Conservation (phyloP, 2,888 invertebrate genomes). For the Pegoplata infirma region DNA sequence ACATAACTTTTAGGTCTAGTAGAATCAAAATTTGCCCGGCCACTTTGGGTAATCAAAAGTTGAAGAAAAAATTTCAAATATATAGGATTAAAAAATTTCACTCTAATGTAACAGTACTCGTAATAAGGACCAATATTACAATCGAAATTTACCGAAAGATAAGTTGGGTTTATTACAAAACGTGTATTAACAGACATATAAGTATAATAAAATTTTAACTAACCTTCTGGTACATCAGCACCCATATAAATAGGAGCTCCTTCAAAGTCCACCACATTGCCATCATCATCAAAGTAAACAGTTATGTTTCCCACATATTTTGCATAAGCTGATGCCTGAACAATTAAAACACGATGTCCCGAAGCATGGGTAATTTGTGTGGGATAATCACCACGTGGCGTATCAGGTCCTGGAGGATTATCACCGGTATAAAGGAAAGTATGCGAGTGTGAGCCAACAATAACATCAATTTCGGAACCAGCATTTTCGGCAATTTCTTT, state of each 20-base stretch:
- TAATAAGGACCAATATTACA: too few relatives aligned
- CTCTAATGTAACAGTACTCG: too few relatives aligned
- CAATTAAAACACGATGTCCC: slow-evolving; percentile 80
- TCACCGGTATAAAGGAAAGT: slow-evolving; percentile 85
- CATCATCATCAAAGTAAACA: slow-evolving; percentile 84
- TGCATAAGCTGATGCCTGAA: slow-evolving; percentile 86
- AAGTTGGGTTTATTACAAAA: too few relatives aligned
- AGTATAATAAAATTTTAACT: slow-evolving; percentile 39
- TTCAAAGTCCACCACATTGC: slow-evolving; percentile 83
- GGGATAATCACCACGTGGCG: slow-evolving; percentile 81
- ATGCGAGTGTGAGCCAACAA: slow-evolving; percentile 92
- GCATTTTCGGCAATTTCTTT: slow-evolving; percentile 82
- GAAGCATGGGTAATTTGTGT: slow-evolving; percentile 81
- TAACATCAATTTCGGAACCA: slow-evolving; percentile 85
- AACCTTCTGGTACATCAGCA: slow-evolving; percentile 83
- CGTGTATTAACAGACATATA: too few relatives aligned
- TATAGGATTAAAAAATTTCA: too few relatives aligned
- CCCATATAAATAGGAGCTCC: slow-evolving; percentile 87
- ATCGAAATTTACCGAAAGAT: too few relatives aligned
- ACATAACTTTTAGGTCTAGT: too few relatives aligned
- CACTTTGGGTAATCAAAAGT: too few relatives aligned
- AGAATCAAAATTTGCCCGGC: too few relatives aligned
- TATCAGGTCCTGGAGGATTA: slow-evolving; percentile 80
- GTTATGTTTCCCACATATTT: slow-evolving; percentile 89
- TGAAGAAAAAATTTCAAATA: too few relatives aligned